phyloP scores from a whole-genome alignment of 2,888 invertebrate genomes.

The Andrena dorsata region DNA sequence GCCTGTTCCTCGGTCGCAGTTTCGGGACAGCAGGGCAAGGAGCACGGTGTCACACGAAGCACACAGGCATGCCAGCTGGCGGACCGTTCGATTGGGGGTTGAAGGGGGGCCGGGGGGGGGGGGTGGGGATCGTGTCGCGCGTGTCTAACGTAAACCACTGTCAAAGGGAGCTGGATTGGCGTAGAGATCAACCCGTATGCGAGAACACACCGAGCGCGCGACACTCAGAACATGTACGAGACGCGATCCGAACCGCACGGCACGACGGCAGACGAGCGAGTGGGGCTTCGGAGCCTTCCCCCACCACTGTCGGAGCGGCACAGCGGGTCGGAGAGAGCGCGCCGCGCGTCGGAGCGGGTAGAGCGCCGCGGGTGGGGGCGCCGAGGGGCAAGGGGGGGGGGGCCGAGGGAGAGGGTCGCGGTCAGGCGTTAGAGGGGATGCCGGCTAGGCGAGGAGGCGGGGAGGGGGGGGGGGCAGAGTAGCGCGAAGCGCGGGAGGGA shows the following conservation, averaged over 20 bases:
- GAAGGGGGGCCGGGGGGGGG: too few species aligned
- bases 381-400: constrained; percentile 25
- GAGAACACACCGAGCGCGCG: constrained; percentile 64
- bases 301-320: constrained; percentile 68
- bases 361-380: not conserved
- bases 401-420: constrained; percentile 33
- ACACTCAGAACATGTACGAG: constrained; percentile 54
- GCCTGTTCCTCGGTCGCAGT: not conserved
- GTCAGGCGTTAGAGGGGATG: constrained; percentile 51
- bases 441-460: constrained; percentile 47
- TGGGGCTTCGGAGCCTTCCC: constrained; percentile 80
- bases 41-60: constrained; percentile 1
- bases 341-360: constrained; percentile 49
- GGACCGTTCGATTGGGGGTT: not conserved
- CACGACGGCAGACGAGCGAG: constrained; percentile 84
- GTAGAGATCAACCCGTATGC: constrained; percentile 6
- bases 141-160: constrained; percentile 1
- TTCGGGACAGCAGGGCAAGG: not conserved
- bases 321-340: constrained; percentile 56
- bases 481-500: constrained; percentile 56
- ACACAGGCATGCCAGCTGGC: not conserved
- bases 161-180: constrained; percentile 10
- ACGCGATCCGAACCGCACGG: constrained; percentile 79
- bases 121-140: not conserved
- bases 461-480: constrained; percentile 42